Conservation (phyloP, 1,140 invertebrate species). For the Temnothorax curvispinosus region DNA sequence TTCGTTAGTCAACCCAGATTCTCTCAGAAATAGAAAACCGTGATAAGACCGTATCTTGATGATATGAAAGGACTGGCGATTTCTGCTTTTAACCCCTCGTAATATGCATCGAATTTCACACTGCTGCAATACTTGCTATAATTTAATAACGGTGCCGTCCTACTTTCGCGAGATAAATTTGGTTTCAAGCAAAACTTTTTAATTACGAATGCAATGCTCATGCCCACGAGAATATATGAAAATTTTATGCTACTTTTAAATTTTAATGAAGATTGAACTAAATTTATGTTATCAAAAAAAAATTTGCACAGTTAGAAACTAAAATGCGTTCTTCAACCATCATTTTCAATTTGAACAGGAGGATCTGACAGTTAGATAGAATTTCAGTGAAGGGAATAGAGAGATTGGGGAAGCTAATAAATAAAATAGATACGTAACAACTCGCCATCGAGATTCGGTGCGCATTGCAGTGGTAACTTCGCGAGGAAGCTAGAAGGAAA, state of each 20-base stretch:
- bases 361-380: neutral
- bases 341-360: neutral
- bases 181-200: neutral
- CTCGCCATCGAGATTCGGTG: conserved; percentile 23
- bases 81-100: neutral
- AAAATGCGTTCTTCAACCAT: neutral
- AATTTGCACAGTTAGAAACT: neutral
- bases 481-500: conserved; percentile 29
- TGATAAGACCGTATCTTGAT: no score
- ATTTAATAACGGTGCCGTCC: conserved; percentile 4
- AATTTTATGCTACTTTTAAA: neutral
- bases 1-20: conserved; percentile 41
- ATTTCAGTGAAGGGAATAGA: conserved; percentile 1
- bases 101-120: conserved; percentile 7
- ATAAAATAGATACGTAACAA: conserved; percentile 35
- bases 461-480: neutral
- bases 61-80: neutral
- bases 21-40: conserved; percentile 32
- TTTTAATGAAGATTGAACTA: neutral
- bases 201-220: conserved; percentile 3
- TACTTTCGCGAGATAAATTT: conserved; percentile 22
- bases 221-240: neutral
- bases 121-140: neutral
- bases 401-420: conserved; percentile 19
- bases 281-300: neutral